Evolutionary conservation across 2,113 vertebrate genomes (phyloP), one percentile per base, ranked within the genome.

Genomic region (Danio rerio): DNA sequence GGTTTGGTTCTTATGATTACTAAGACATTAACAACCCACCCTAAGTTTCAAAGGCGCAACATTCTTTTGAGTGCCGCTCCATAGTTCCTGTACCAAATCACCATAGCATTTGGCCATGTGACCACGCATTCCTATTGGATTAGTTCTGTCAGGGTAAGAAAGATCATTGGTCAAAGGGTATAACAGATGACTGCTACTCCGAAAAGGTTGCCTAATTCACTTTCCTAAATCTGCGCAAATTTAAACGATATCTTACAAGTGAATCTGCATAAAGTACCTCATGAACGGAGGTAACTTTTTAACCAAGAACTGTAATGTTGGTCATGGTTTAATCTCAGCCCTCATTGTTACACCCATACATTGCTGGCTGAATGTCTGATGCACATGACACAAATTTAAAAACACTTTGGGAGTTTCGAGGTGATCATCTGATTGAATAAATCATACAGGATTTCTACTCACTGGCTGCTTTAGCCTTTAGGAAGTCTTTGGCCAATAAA

Each of bases 71-170:
- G 98, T 98, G 70, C 98, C 98, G 80, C 95, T 99, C 98, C 98
- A 99, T 85, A 99, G 91, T 91, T 99, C 98, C 90, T 99, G 95
- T 66, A 99, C 96, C 91, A 99, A 94, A 92, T 99, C 98, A 40
- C 98, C 98, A 1, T 99, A 99, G 89, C 98, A 99, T 88, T 99
- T 99, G 85, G 98, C 98, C 98, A 99, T 99, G 92, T 99, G 98
- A 63, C 98, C 98, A 83, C 98, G 96, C 98, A 99, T 98, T 89
- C 98, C 98, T 70, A 99, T 98, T 66, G 98, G 98, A 88, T 99
- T 99, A 86, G 94, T 97, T 92, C 98, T 99, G 87, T 58, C 88
- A 92, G 83, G 80, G 71, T 65, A 69, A 78, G 11, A 78, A 16
- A 66, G 13, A n/a, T 56, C 10, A 58, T 72, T 78, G 76, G 49